Base-by-base conservation (phyloP, 1,140 invertebrate species). In the Euura lappo region DNA sequence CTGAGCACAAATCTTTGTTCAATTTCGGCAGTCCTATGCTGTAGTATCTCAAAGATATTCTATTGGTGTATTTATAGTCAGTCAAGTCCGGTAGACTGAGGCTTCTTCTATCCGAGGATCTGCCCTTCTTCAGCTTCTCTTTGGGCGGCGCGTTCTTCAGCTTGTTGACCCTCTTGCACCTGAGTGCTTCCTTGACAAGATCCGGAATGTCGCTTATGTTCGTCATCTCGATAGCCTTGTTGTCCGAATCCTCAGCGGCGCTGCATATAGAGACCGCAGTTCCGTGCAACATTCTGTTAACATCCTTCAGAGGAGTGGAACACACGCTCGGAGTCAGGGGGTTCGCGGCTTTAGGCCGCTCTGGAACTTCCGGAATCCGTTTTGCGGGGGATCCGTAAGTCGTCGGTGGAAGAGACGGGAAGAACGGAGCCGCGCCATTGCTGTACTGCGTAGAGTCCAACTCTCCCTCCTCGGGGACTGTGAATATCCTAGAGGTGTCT, bases 401-500 rank as follows among this genome's bases (percentile, higher is more conserved):
- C 83, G 79, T 8, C 45, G 72, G 74, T 47, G 80, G 79, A 44
- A 77, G 79, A 44, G 76, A 45, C 77, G 83, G 79, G 79, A 76
- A 74, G 79, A 83, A 80, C 6, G 84, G 4, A 28, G 28, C 28
- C 82, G 84, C 2, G 82, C 86, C 71, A 83, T 87, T 81, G 85
- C 86, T 87, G 4, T 68, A 51, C 7, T 44, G 8, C 47, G 71
- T 77, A 2, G 82, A 78, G 65, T 87, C 85, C 6, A 87, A 79
- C 73, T 86, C 89, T 60, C 90, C 91, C 82, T 94, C 93, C 86
- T 95, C 94, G 2, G 93, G 93, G 44, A 94, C 92, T 2, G 93
- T 94, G 74, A 95, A 95, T 44, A 95, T 91, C 2, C 94, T 84
- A 0, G 93, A 94, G 70, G 92, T 92, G 80, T 95, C 93, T 44